phyloP scores from a whole-genome alignment of 2,113 vertebrate species.

The Channa argus region DNA sequence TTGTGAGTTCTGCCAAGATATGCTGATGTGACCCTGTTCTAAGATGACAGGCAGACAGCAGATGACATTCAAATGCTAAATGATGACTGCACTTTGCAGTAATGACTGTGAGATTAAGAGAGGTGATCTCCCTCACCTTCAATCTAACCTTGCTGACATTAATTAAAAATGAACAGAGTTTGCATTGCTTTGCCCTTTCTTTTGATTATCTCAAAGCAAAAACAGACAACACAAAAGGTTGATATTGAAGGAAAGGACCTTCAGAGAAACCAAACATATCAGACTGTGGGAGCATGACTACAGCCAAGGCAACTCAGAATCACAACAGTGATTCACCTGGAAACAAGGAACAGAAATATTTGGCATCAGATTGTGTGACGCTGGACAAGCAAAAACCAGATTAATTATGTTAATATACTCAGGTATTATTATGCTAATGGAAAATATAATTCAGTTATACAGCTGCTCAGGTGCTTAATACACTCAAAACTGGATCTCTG shows the following conservation, averaged over 20 bases:
- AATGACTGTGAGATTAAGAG: background rate
- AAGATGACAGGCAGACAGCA: background rate
- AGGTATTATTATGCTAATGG: no score
- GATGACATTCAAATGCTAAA: background rate
- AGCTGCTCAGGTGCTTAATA: no score
- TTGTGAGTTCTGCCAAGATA: slow-evolving; percentile 25
- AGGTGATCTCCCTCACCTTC: background rate
- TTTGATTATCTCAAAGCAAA: slow-evolving; percentile 3
- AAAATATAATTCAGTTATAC: no score
- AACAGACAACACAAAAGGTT: background rate
- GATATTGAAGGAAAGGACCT: slow-evolving; percentile 1
- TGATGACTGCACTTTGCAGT: background rate
- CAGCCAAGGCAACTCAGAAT: slow-evolving; percentile 11
- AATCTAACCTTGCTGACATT: slow-evolving; percentile 3
- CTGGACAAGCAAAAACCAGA: background rate
- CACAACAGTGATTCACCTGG: background rate
- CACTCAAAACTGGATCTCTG: no score
- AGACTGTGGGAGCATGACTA: background rate
- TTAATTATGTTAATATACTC: background rate
- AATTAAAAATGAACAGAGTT: slow-evolving; percentile 20
- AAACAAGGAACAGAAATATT: background rate
- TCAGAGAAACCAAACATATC: slow-evolving; percentile 5
- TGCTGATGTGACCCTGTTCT: slow-evolving; percentile 4
- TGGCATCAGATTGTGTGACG: background rate
- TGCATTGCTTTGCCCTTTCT: background rate